These are phyloP conservation scores for Podarcis muralis DNA, from an alignment of 2,113 vertebrate species.

Conservation along the genomic window DNA sequence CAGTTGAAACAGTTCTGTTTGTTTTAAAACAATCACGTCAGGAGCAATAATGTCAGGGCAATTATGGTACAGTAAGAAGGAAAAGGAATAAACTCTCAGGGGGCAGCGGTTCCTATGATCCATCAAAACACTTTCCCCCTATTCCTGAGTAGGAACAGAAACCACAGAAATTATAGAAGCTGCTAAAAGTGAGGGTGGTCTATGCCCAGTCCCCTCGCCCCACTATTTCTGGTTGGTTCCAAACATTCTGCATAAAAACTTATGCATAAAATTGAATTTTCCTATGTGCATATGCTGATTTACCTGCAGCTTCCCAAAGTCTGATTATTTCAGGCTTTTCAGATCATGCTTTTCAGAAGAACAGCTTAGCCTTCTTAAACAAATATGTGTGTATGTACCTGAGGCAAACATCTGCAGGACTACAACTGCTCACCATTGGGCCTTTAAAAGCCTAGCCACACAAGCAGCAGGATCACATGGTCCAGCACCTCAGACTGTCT, in stretches of 20 bases:
- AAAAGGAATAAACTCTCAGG: background rate
- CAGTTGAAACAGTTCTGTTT: background rate
- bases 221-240: background rate
- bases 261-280: background rate
- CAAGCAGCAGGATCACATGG: background rate
- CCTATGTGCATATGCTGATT: background rate
- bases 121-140: background rate
- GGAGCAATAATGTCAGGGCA: conserved; percentile 16
- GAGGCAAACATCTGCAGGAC: background rate
- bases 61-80: background rate
- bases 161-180: conserved; percentile 1
- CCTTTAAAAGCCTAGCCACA: background rate
- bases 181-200: conserved; percentile 20
- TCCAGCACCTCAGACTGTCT: background rate
- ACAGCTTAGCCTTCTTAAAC: background rate
- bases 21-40: background rate
- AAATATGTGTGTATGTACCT: background rate
- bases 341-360: conserved; percentile 6
- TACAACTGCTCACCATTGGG: background rate
- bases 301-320: background rate
- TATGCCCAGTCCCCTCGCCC: background rate
- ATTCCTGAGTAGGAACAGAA: background rate
- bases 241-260: conserved; percentile 16
- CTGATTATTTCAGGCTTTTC: background rate
- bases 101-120: background rate